A percentile compares a stretch with the other conserved stretches of the same genome.
Evolutionary conservation across 2,113 vertebrate genomes (phyloP).

Genomic region (Bettongia penicillata): DNA sequence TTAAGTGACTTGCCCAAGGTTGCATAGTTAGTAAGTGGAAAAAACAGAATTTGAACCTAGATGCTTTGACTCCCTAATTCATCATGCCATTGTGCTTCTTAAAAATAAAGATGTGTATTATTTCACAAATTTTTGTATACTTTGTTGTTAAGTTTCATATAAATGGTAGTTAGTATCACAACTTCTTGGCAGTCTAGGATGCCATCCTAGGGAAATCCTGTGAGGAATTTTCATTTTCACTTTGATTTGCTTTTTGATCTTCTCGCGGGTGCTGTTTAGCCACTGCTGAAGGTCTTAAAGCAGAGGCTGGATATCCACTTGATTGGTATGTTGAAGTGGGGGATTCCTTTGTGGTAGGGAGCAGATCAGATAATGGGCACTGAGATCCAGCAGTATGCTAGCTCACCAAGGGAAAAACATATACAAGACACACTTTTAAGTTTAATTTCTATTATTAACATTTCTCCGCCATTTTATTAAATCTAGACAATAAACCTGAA

Average conservation of each 20-base stretch:
- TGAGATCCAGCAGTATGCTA: background rate
- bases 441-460: background rate
- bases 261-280: background rate
- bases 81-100: background rate
- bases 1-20: background rate
- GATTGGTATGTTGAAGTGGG: background rate
- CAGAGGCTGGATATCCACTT: background rate
- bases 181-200: background rate
- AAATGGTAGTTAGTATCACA: background rate
- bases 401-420: background rate
- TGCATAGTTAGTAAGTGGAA: background rate
- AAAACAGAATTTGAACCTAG: background rate
- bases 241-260: background rate
- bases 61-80: background rate
- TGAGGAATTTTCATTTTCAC: background rate
- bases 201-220: background rate
- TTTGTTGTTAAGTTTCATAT: background rate
- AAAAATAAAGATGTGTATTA: background rate
- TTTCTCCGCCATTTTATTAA: background rate
- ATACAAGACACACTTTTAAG: background rate
- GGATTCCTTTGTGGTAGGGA: background rate
- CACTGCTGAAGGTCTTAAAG: background rate
- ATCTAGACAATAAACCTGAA: background rate
- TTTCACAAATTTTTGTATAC: background rate
- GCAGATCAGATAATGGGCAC: background rate